A percentile compares a stretch with the other conserved stretches of the same genome.
Conservation (phyloP, 2,797 vertebrate species). For the Pseudochirops cupreus region DNA sequence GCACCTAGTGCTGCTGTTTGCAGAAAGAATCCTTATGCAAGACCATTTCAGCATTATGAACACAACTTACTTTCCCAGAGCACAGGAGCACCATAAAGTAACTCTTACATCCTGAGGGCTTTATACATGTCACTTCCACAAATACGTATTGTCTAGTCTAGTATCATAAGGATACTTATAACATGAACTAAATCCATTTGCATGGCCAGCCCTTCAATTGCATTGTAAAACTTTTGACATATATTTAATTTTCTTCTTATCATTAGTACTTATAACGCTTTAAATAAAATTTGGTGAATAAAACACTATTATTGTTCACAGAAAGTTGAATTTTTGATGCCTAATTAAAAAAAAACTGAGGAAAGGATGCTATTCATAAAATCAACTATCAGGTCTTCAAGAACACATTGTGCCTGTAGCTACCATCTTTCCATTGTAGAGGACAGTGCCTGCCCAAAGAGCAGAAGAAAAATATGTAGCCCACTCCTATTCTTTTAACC, state of each 20-base stretch:
- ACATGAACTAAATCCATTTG: constrained; percentile 60
- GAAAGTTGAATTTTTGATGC: constrained; percentile 70
- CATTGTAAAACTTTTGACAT: constrained; percentile 67
- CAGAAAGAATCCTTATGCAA: constrained; percentile 68
- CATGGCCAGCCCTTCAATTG: constrained; percentile 55
- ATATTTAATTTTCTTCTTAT: constrained; percentile 41
- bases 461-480: not conserved
- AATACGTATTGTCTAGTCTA: constrained; percentile 30
- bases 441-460: constrained; percentile 57
- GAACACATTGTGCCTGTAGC: constrained; percentile 58
- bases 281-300: constrained; percentile 79
- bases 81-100: constrained; percentile 62
- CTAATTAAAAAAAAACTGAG: constrained; percentile 51
- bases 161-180: constrained; percentile 60
- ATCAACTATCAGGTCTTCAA: constrained; percentile 72
- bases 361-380: constrained; percentile 65
- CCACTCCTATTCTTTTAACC: constrained; percentile 19
- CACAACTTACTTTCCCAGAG: constrained; percentile 69
- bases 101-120: constrained; percentile 64
- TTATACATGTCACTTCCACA: constrained; percentile 69
- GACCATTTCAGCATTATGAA: constrained; percentile 65
- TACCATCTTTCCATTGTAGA: constrained; percentile 52
- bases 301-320: constrained; percentile 69
- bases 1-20: constrained; percentile 44
- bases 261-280: constrained; percentile 72